Evolutionary conservation across 2,797 vertebrate genomes (phyloP).

Genomic region (Sparidentex hasta): DNA sequence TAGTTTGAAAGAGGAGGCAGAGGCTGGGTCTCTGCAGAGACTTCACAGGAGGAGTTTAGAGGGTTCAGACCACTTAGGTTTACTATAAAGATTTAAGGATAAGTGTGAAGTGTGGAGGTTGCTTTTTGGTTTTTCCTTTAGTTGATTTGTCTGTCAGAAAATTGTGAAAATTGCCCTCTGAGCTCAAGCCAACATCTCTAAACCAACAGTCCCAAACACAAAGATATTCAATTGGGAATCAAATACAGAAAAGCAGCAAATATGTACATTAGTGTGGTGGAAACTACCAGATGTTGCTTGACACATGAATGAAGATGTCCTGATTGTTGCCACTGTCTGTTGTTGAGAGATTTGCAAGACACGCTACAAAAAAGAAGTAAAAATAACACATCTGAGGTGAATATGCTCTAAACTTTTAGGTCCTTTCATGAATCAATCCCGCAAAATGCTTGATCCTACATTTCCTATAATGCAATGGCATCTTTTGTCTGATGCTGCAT

Average conservation of each 20-base stretch:
- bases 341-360: background rate
- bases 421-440: too few species aligned
- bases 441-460: background rate
- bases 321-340: background rate
- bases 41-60: constrained; percentile 4
- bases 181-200: background rate
- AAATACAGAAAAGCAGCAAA: background rate
- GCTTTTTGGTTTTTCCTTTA: too few species aligned
- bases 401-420: too few species aligned
- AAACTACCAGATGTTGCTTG: background rate
- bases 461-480: background rate
- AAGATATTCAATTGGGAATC: background rate
- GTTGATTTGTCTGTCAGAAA: background rate
- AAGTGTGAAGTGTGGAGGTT: background rate
- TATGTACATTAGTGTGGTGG: too few species aligned
- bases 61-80: constrained; percentile 15
- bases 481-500: background rate
- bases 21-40: constrained; percentile 15
- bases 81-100: background rate
- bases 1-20: constrained; percentile 51
- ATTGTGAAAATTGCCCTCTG: background rate
- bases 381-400: background rate
- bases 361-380: background rate
- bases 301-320: background rate
- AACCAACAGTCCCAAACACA: background rate